Conservation (phyloP, 1,140 invertebrate genomes). For the Drosophila baimaii region DNA sequence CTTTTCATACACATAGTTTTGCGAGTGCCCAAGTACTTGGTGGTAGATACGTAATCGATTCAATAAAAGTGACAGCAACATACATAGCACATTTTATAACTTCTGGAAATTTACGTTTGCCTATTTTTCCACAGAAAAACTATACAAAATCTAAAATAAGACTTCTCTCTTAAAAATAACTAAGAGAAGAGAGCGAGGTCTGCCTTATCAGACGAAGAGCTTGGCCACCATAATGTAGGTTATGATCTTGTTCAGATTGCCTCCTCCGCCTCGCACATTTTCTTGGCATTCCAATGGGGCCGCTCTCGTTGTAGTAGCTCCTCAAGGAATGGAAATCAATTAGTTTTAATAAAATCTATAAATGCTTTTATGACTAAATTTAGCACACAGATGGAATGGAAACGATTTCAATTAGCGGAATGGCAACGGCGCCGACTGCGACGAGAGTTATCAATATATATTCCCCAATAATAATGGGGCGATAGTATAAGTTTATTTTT, state of each 20-base stretch:
- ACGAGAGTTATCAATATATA: slow-evolving; percentile 29
- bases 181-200: slow-evolving; percentile 35
- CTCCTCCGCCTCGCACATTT: slow-evolving; percentile 30
- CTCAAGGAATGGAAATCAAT: slow-evolving; percentile 52
- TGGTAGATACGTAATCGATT: slow-evolving; percentile 7
- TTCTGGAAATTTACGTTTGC: neutral
- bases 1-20: neutral
- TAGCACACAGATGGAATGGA: slow-evolving; percentile 40
- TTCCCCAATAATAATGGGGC: slow-evolving; percentile 23
- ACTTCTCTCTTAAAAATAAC: slow-evolving; percentile 21
- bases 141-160: neutral
- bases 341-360: slow-evolving; percentile 49
- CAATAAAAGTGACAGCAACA: slow-evolving; percentile 4
- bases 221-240: slow-evolving; percentile 54
- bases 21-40: slow-evolving; percentile 1
- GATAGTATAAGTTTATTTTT: slow-evolving; percentile 24
- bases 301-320: neutral
- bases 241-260: slow-evolving; percentile 61
- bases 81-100: slow-evolving; percentile 8
- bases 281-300: slow-evolving; percentile 15
- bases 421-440: slow-evolving; percentile 7
- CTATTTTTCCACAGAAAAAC: slow-evolving; percentile 1
- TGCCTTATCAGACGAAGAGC: slow-evolving; percentile 32
- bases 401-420: slow-evolving; percentile 35
- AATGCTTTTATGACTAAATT: slow-evolving; percentile 54